Evolutionary conservation across 2,888 invertebrate species (phyloP), one percentile per base, ranked within the genome.

Genomic region (Sphaeridia pumilis): DNA sequence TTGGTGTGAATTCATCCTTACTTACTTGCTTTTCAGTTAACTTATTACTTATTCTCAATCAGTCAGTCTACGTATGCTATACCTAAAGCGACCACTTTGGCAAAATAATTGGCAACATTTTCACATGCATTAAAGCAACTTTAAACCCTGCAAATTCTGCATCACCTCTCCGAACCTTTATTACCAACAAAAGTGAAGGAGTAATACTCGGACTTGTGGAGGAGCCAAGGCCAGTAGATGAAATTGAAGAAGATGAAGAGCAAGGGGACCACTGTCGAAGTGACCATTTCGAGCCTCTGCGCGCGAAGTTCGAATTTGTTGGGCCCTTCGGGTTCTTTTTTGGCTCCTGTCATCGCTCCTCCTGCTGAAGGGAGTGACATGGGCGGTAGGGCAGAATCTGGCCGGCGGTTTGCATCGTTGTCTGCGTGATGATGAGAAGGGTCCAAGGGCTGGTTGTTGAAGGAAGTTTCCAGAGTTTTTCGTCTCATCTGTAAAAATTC

Each of bases 151-250:
- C n/a, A n/a, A n/a, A n/a, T n/a, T 17, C 38, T 17, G 38, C 38
- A 5, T 20, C 7, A 14, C 17, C 7, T 20, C 20, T 38, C 38
- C 17, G 12, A 5, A 5, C 38, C 12, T 38, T 5, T 38, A 5
- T 38, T 17, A 38, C 38, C 7, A 12, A 7, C 7, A 38, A 10
- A 10, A 31, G 31, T 31, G 31, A 31, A 14, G 7, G 10, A 31
- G 35, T 60, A 59, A 42, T 64, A 63, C 27, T 59, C 54, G 3
- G 64, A 59, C 45, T 55, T 52, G 31, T 57, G 54, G 21, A 64
- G 57, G 5, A 64, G 50, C 64, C 64, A 64, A 1, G 64, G 64
- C 64, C 64, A 64, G 38, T 64, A 64, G 24, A 64, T 61, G 42
- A 63, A 61, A 48, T 64, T 62, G 45, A 64, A 64, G 12, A 60